Base-by-base conservation (phyloP, 2,797 vertebrate species). In the Eremophila alpestris region DNA sequence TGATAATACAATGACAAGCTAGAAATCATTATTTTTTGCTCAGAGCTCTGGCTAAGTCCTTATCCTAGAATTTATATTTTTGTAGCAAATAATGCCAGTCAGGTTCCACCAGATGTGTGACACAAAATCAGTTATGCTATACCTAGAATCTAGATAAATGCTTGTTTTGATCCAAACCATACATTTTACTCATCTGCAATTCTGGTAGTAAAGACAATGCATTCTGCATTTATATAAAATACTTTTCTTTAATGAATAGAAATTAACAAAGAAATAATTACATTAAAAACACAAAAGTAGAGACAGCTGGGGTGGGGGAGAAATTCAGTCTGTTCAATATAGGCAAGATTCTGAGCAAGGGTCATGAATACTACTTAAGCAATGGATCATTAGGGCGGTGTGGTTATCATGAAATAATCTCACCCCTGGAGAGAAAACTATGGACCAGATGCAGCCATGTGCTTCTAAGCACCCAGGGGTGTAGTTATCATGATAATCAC, bases 371-470 rank as follows among this genome's bases (percentile, higher is more conserved):
- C 87, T 92, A 56, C 73, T 97, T 97, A 95, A 91, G 60, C 68
- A 93, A 92, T 74, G 71, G 46, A 38, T 32, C 87, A 94, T 95
- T 91, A 93, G 69, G 77, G 64, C 7, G 2, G 49, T 67, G 64
- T 91, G 76, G 85, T 75, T 97, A 95, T 93, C 83, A 89, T 75
- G 70, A 94, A 96, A 96, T 96, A 90, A 95, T 94, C 79, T 96
- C 93, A 94, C 82, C 88, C 90, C 83, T 85, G 84, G 96, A 97
- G 92, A 95, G 92, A 94, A 83, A 95, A 84, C 94, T 94, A 85
- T 26, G 77, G 93, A 82, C 87, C 94, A 97, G 89, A 97, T 93
- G 85, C 58, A 97, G 68, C 70, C 91, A 67, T 92, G 92, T 96
- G 70, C 68, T 91, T 94, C 87, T 76, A 78, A 90, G 65, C 51